Percentiles rank a stretch among this genome's conserved stretches.
phyloP scores from a whole-genome alignment of 1,140 invertebrate genomes.

The Zaprionus tsacasi region DNA sequence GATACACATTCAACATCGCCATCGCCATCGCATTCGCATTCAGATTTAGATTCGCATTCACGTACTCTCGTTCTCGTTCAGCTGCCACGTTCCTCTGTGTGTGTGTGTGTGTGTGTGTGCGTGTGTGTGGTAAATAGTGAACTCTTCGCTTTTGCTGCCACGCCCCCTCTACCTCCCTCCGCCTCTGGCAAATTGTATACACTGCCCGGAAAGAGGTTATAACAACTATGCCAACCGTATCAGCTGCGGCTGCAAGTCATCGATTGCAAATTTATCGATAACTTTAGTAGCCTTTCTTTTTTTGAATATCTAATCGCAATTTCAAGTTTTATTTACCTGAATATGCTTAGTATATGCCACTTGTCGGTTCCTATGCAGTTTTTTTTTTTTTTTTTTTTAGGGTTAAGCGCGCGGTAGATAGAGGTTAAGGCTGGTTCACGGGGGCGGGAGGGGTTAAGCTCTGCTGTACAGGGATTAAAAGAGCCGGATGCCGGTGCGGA shows the following conservation, averaged over 20 bases:
- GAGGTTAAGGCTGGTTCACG: not conserved
- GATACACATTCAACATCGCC: not conserved
- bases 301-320: no score
- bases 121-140: constrained; percentile 67
- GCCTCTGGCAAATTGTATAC: constrained; percentile 24
- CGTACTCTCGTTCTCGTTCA: constrained; percentile 9
- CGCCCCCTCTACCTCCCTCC: not conserved
- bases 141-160: constrained; percentile 56
- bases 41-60: constrained; percentile 26
- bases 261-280: no score
- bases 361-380: not conserved
- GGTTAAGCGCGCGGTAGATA: not conserved
- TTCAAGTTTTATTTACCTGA: not conserved
- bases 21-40: constrained; percentile 16
- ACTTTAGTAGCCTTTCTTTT: no score
- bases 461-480: constrained; percentile 68
- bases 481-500: constrained; percentile 75
- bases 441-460: constrained; percentile 1
- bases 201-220: constrained; percentile 4
- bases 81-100: constrained; percentile 15
- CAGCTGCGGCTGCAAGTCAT: no score
- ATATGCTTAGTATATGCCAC: constrained; percentile 3
- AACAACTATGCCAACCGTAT: no score
- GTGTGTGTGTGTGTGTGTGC: constrained; percentile 8
- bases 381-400: not conserved